Evolutionary conservation across 2,888 invertebrate genomes (phyloP).

Genomic region (Ormyrus nitidulus): DNA sequence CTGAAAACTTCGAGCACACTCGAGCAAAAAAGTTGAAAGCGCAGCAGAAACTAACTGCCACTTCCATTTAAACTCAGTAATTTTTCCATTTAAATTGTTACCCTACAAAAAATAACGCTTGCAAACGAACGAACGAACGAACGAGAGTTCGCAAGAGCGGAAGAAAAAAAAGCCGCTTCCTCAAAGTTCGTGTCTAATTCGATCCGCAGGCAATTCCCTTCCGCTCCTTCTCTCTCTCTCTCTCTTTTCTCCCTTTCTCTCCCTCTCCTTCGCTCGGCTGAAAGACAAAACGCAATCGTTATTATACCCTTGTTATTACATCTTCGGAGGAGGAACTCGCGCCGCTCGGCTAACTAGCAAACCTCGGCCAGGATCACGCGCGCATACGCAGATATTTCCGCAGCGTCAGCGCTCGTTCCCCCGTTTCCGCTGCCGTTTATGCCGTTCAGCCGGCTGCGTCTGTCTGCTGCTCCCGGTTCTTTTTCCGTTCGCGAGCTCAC

Average conservation of each 20-base stretch:
- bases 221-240: not conserved
- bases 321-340: slow-evolving; percentile 1
- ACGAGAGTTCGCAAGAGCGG: not conserved
- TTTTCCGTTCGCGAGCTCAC: too few relatives aligned
- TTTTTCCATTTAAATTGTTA: not conserved
- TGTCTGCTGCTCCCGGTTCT: too few relatives aligned
- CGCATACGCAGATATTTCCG: slow-evolving; percentile 45
- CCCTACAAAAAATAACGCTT: not conserved
- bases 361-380: slow-evolving; percentile 41
- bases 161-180: not conserved
- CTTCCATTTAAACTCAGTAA: too few relatives aligned
- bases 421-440: slow-evolving; percentile 31
- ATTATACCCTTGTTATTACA: slow-evolving; percentile 47
- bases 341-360: slow-evolving; percentile 45
- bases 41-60: too few relatives aligned
- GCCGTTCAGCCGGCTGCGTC: not conserved
- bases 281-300: slow-evolving; percentile 38
- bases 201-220: slow-evolving; percentile 7
- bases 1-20: too few relatives aligned
- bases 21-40: too few relatives aligned
- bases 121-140: too few relatives aligned
- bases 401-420: slow-evolving; percentile 38
- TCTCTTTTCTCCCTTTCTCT: not conserved
- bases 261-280: not conserved
- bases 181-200: slow-evolving; percentile 33